Evolutionary conservation across 1,140 invertebrate genomes (phyloP), one percentile per base, ranked within the genome.

Genomic region (Araneus ventricosus): DNA sequence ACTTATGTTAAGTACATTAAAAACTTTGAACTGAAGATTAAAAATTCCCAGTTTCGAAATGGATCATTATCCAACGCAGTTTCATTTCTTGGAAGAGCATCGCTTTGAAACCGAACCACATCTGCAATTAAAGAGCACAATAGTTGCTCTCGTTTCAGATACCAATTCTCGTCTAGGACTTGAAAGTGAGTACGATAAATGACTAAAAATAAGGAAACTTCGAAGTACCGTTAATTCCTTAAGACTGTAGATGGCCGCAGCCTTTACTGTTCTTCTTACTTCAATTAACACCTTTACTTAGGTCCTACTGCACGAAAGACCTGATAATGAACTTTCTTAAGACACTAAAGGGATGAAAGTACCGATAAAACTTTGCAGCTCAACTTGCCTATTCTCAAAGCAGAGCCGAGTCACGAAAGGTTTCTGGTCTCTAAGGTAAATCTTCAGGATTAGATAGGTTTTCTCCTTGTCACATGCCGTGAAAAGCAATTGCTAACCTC

Each of bases 311-410:
- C 70, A 59, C 59, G 80, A 86, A 92, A 80, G 45, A 85, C 61
- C 90, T 92, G 90, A 86, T 92, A 92, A 92, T 92, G 90, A 92
- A 92, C 90, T 92, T 92, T 92, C 90, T 63, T 85, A 85, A 92
- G 90, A 92, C 80, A 86, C 90, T 92, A 92, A 92, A 90, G 52
- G 89, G 89, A 90, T 59, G 24, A 90, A 92, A 92, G 80, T 75
- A 86, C 80, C 90, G 82, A 92, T 92, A 92, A 92, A 92, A 92
- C 90, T 92, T 92, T 92, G 90, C 30, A 67, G 80, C 67, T 79
- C 34, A 89, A 89, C 88, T 89, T 34, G 30, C 70, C 61, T 75
- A 88, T 70, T 88, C 87, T 88, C 37, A 39, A 82, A 90, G 30
- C 52, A 90, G 57, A 59, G 82, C 20, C 24, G n/a, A 91, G 79